phyloP scores from a whole-genome alignment of 2,113 vertebrate genomes.

The Gadus chalcogrammus region DNA sequence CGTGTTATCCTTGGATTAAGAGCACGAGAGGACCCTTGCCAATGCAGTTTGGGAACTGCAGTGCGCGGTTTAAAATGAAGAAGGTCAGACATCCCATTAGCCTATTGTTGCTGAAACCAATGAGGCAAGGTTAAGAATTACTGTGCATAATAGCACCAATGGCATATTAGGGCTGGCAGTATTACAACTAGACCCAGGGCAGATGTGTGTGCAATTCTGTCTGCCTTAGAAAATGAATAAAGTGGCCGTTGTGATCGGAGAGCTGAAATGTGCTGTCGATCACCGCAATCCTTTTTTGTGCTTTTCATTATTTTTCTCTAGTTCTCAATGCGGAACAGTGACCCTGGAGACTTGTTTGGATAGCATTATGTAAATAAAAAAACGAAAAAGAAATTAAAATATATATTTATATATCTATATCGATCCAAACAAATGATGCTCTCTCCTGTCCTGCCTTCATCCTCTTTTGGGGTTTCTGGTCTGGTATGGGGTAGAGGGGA shows the following conservation, averaged over 20 bases:
- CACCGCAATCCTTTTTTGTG: no score
- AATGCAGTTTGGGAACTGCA: background rate
- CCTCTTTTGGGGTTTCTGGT: constrained; percentile 26
- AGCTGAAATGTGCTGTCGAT: no score
- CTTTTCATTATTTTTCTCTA: no score
- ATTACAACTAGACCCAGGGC: background rate
- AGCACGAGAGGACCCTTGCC: background rate
- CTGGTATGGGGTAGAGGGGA: background rate
- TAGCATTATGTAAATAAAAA: no score
- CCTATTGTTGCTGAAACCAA: constrained; percentile 1
- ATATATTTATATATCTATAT: no score
- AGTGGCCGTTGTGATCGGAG: no score
- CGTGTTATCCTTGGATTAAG: background rate
- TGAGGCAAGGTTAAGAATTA: background rate
- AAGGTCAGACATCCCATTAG: background rate
- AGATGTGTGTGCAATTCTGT: no score
- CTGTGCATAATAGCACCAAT: background rate
- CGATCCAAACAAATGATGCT: no score
- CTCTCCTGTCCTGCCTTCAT: background rate
- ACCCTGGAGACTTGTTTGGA: no score
- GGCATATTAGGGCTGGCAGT: background rate
- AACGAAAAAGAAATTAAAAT: no score
- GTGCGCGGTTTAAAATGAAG: background rate
- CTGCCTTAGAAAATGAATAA: no score
- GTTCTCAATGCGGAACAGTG: no score